phyloP scores from a whole-genome alignment of 92 coral and sea anemone genomes.

The Phenganax stokvisi region DNA sequence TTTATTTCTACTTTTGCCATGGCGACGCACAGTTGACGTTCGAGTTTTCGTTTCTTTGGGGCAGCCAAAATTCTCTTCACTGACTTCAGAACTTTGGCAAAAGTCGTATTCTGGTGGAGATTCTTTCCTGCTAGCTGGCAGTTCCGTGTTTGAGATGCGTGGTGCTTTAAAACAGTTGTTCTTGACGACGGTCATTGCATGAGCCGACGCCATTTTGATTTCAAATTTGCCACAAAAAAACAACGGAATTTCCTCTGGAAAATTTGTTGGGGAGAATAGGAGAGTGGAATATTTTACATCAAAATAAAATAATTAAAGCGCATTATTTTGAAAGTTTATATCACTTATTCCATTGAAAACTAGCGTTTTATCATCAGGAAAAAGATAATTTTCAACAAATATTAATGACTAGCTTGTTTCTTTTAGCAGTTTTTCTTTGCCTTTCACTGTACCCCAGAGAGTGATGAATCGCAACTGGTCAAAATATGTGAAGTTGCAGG shows the following conservation, averaged over 20 bases:
- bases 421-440: not conserved
- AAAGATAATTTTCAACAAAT: not conserved
- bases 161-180: conserved; percentile 88
- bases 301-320: not conserved
- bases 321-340: not conserved
- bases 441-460: conserved; percentile 13
- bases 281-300: not conserved
- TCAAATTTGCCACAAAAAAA: conserved; percentile 43
- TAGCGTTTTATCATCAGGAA: not conserved
- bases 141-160: conserved; percentile 72
- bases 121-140: conserved; percentile 80
- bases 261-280: conserved; percentile 21
- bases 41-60: conserved; percentile 26
- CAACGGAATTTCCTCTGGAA: conserved; percentile 15
- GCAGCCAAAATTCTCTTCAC: conserved; percentile 40
- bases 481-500: conserved; percentile 16
- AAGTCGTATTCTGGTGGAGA: conserved; percentile 23
- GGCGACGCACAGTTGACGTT: conserved; percentile 48
- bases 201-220: conserved; percentile 97
- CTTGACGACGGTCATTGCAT: conserved; percentile 75
- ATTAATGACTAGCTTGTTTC: not conserved
- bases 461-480: not conserved
- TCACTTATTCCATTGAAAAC: not conserved
- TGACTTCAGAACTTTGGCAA: conserved; percentile 48
- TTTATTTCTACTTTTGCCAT: conserved; percentile 52